phyloP scores from a whole-genome alignment of 2,797 vertebrate species.

The Phalanger gymnotis region DNA sequence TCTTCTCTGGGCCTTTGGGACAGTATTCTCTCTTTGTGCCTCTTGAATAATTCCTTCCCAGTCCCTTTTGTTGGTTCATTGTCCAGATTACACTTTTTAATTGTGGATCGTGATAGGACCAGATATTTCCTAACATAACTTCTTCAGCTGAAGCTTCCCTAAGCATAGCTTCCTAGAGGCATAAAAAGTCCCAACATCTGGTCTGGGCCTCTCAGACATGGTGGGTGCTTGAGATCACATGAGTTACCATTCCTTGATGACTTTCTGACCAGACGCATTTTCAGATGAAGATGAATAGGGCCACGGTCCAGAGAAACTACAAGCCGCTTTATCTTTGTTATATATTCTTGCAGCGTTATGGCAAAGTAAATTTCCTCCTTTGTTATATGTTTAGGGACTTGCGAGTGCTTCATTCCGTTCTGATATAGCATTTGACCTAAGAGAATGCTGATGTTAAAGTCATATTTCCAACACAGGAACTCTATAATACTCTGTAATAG shows the following conservation, averaged over 20 bases:
- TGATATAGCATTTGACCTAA: not conserved
- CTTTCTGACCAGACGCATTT: not conserved
- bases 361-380: not conserved
- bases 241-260: no score
- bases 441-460: not conserved
- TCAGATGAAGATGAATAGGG: not conserved
- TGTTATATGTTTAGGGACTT: not conserved
- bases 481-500: not conserved
- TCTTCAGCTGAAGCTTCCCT: no score
- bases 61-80: no score
- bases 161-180: no score
- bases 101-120: not conserved
- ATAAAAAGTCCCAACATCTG: not conserved
- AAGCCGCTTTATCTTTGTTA: not conserved
- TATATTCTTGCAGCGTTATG: not conserved
- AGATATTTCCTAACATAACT: no score
- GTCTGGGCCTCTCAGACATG: not conserved
- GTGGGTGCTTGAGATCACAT: not conserved
- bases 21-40: not conserved
- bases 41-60: no score
- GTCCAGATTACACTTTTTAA: not conserved
- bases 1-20: not conserved
- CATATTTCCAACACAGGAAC: not conserved
- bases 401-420: not conserved
- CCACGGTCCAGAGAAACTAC: not conserved